These are phyloP conservation scores for Steatocranus sp. DNA, from an alignment of 2,797 vertebrate species.

Conservation along the genomic window DNA sequence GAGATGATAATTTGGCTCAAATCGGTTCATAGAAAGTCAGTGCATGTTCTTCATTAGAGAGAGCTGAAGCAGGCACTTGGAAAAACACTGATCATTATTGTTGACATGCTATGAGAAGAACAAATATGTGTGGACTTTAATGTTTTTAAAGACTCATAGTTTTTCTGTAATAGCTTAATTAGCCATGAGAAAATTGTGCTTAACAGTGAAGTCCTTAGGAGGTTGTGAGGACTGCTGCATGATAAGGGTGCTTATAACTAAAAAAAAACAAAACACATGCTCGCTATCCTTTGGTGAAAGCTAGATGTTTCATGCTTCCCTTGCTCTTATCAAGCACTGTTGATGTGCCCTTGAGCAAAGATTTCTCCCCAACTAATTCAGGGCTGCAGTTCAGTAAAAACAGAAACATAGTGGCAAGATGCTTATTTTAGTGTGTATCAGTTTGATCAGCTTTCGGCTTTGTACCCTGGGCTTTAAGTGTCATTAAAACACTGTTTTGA, in stretches of 20 bases:
- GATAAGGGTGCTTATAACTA: slow-evolving; percentile 1
- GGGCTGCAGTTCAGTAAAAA: neutral
- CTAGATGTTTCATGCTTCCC: slow-evolving; percentile 6
- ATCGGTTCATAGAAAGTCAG: slow-evolving; percentile 22
- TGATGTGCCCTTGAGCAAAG: slow-evolving; percentile 16
- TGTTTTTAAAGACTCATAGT: neutral
- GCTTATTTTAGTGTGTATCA: neutral
- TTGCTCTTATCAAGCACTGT: neutral
- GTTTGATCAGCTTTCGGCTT: neutral
- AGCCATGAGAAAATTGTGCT: slow-evolving; percentile 4
- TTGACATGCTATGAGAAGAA: neutral
- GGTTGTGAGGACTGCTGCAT: slow-evolving; percentile 1
- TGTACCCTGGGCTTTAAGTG: neutral
- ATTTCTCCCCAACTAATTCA: neutral
- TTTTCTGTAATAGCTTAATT: slow-evolving; percentile 27
- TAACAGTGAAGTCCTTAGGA: slow-evolving; percentile 1
- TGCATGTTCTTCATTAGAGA: slow-evolving; percentile 33
- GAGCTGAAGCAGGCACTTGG: slow-evolving; percentile 4
- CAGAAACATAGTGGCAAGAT: neutral
- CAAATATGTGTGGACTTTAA: slow-evolving; percentile 1
- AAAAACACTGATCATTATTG: slow-evolving; percentile 9
- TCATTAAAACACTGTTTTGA: neutral
- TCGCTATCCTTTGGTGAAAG: neutral
- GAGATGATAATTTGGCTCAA: slow-evolving; percentile 47
- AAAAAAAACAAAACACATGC: neutral